Evolutionary conservation across 2,113 vertebrate species (phyloP).

Genomic region (Chaetops frenatus): DNA sequence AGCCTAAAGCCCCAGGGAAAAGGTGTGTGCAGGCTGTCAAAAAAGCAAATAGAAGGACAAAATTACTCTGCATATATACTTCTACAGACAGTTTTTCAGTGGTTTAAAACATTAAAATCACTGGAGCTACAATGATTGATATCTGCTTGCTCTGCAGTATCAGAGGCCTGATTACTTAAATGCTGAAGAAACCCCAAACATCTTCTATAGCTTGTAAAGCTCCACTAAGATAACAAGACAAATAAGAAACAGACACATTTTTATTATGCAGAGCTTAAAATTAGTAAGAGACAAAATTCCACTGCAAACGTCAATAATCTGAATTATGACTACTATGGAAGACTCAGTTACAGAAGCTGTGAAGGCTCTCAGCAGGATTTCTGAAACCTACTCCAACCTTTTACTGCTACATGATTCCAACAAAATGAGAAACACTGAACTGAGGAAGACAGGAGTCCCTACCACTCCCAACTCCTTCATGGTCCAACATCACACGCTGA

Average conservation of each 20-base stretch:
- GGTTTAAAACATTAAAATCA: not conserved
- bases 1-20: not conserved
- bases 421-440: not conserved
- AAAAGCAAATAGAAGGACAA: not conserved
- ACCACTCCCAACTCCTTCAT: conserved; percentile 97
- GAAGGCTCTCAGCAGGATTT: not conserved
- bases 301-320: not conserved
- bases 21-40: not conserved
- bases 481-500: conserved; percentile 84
- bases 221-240: not conserved
- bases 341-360: not conserved
- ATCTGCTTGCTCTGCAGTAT: not conserved
- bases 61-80: not conserved
- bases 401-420: not conserved
- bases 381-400: not conserved
- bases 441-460: not conserved
- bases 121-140: not conserved
- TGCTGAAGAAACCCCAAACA: not conserved
- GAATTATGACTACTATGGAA: not conserved
- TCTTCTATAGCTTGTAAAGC: not conserved
- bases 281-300: not conserved
- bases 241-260: not conserved
- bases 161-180: not conserved
- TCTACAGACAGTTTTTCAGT: not conserved
- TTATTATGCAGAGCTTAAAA: not conserved